Evolutionary conservation across 2,797 vertebrate genomes (phyloP).

Genomic region (Trachops cirrhosus): DNA sequence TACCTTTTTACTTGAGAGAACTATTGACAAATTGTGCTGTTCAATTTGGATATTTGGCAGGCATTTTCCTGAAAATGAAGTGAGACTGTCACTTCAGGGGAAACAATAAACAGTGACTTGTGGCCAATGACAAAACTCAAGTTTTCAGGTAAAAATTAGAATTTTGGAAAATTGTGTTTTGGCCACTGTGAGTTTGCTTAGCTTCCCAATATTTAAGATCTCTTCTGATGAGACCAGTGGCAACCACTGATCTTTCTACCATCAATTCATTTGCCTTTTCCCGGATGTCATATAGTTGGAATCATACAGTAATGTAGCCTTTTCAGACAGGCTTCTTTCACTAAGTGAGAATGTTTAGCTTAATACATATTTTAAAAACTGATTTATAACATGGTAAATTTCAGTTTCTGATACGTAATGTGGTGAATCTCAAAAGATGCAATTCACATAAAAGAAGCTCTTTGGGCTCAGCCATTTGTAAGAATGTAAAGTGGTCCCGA

Average conservation of each 20-base stretch:
- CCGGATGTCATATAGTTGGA: background rate
- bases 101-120: background rate
- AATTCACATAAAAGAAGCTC: background rate
- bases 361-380: background rate
- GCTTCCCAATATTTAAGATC: background rate
- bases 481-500: background rate
- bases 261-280: background rate
- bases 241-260: background rate
- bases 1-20: background rate
- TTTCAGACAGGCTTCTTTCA: background rate
- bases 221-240: background rate
- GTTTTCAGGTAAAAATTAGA: background rate
- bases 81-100: background rate
- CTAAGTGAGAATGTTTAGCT: background rate
- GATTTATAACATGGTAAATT: background rate
- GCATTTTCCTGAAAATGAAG: constrained; percentile 14
- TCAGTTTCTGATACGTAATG: background rate
- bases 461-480: background rate
- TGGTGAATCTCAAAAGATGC: background rate
- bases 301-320: background rate
- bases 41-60: background rate
- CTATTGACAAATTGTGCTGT: background rate
- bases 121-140: background rate
- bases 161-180: background rate
- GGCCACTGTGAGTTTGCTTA: background rate